phyloP scores from a whole-genome alignment of 2,113 vertebrate genomes.

The Gorsachius goisagi region DNA sequence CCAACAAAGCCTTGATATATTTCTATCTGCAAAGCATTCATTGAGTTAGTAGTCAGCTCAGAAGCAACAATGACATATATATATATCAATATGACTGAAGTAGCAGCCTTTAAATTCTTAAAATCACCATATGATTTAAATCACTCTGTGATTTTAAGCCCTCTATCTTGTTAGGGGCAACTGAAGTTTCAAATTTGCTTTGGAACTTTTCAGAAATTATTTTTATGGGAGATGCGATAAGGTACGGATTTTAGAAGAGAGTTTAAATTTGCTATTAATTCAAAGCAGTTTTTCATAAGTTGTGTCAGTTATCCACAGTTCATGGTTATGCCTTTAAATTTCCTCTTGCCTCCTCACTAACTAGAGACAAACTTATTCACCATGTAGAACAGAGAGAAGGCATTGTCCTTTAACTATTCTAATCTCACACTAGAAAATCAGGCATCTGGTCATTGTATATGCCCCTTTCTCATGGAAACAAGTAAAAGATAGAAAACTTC shows the following conservation, averaged over 20 bases:
- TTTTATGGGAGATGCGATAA: background rate
- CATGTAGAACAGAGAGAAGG: background rate
- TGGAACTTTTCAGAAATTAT: background rate
- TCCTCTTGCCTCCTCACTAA: background rate
- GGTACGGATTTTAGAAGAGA: background rate
- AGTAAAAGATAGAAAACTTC: background rate
- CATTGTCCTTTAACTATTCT: background rate
- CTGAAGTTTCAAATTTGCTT: background rate
- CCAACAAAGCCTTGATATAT: background rate
- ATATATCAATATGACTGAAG: background rate
- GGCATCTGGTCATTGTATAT: background rate
- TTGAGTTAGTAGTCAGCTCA: background rate
- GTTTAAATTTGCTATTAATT: background rate
- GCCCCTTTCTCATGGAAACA: background rate
- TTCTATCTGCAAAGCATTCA: background rate
- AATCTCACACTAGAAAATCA: background rate
- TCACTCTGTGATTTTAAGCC: background rate
- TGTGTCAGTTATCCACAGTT: background rate
- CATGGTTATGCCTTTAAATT: background rate
- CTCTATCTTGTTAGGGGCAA: background rate
- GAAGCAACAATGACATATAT: background rate
- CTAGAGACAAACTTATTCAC: background rate
- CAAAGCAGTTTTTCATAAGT: background rate
- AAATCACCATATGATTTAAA: background rate
- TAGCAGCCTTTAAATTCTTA: background rate